Conservation (phyloP, 2,888 invertebrate genomes). For the Cyrtodaria siliqua region DNA sequence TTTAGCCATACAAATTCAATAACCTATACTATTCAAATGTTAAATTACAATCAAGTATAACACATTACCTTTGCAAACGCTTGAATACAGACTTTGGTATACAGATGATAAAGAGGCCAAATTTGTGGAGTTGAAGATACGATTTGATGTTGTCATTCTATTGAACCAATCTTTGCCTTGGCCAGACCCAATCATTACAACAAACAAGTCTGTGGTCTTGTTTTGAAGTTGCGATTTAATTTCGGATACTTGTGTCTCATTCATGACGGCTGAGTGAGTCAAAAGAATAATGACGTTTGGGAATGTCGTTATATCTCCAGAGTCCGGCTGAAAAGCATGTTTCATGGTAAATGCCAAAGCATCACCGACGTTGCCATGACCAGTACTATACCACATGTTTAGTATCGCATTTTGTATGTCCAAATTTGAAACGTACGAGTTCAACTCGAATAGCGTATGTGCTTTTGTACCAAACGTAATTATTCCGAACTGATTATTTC, state of each 20-base stretch:
- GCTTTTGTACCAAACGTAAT: slow-evolving; percentile 28
- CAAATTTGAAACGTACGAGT: slow-evolving; percentile 4
- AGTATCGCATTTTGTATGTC: slow-evolving; percentile 5
- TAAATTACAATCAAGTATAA: too few relatives aligned
- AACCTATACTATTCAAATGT: too few relatives aligned
- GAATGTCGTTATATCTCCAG: slow-evolving; percentile 29
- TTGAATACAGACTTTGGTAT: too few relatives aligned
- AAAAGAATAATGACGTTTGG: slow-evolving; percentile 26
- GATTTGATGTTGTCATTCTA: too few relatives aligned
- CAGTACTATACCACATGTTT: slow-evolving; percentile 35
- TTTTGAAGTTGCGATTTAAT: too few relatives aligned
- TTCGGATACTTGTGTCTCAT: neutral
- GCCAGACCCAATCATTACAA: too few relatives aligned
- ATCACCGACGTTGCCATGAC: slow-evolving; percentile 14
- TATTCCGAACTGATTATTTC: slow-evolving; percentile 10
- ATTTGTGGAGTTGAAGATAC: too few relatives aligned
- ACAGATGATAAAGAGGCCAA: too few relatives aligned
- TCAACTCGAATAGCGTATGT: slow-evolving; percentile 21
- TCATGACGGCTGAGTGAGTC: slow-evolving; percentile 4
- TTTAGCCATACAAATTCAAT: too few relatives aligned
- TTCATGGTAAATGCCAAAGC: slow-evolving; percentile 23
- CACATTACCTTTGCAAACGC: too few relatives aligned
- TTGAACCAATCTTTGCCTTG: too few relatives aligned
- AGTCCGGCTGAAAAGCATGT: slow-evolving; percentile 22
- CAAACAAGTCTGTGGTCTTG: too few relatives aligned